Conservation (phyloP, 2,888 invertebrate species). For the Hedya salicella region DNA sequence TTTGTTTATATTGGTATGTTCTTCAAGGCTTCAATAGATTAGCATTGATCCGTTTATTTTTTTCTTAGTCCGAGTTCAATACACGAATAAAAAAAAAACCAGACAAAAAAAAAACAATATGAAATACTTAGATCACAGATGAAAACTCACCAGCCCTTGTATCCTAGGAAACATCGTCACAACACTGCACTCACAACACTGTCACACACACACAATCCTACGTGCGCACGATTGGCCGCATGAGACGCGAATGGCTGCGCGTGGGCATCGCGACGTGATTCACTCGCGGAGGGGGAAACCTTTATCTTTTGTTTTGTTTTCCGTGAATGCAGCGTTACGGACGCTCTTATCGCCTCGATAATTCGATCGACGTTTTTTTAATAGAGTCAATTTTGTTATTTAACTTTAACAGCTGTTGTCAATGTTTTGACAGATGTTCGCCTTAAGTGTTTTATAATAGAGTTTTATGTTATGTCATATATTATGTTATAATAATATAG, state of each 20-base stretch:
- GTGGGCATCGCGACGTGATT: neutral
- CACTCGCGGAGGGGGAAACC: constrained; percentile 33
- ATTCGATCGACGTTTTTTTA: neutral
- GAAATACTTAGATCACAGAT: neutral
- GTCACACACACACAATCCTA: constrained; percentile 53
- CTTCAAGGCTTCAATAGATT: too few relatives aligned
- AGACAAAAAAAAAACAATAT: too few relatives aligned
- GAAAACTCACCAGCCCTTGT: constrained; percentile 75
- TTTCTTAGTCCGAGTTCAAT: too few relatives aligned
- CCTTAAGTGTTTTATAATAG: too few relatives aligned
- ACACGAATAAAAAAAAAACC: too few relatives aligned
- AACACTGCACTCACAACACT: constrained; percentile 54
- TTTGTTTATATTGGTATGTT: too few relatives aligned
- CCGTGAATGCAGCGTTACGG: neutral
- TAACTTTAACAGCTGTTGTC: too few relatives aligned
- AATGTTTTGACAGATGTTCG: too few relatives aligned
- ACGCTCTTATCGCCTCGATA: neutral
- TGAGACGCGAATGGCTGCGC: constrained; percentile 57
- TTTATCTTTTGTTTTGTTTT: constrained; percentile 40
- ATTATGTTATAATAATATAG: too few relatives aligned
- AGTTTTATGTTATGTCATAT: too few relatives aligned
- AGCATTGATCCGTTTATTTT: too few relatives aligned
- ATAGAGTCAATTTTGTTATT: constrained; percentile 7
- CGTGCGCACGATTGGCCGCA: constrained; percentile 52
- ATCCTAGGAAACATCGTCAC: constrained; percentile 79